phyloP scores from a whole-genome alignment of 2,888 invertebrate species.

The Chloroclysta siterata region DNA sequence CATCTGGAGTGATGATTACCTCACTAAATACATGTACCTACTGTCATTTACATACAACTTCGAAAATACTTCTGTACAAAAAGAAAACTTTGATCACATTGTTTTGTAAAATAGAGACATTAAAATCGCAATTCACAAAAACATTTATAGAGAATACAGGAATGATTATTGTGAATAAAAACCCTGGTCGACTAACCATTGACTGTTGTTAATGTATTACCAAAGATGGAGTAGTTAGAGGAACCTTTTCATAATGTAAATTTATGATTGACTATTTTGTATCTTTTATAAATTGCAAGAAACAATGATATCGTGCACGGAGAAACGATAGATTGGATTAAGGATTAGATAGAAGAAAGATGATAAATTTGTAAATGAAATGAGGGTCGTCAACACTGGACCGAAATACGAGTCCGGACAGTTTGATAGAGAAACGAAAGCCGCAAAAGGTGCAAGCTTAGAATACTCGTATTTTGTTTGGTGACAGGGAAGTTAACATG shows the following conservation, averaged over 20 bases:
- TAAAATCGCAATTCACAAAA: conserved; percentile 37
- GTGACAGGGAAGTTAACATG: conserved; percentile 22
- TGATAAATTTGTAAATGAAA: conserved; percentile 43
- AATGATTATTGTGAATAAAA: conserved; percentile 58
- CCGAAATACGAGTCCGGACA: conserved; percentile 24
- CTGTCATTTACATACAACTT: conserved; percentile 18
- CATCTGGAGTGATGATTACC: conserved; percentile 17
- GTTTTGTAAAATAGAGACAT: conserved; percentile 41
- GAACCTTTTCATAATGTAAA: conserved; percentile 73
- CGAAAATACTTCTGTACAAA: conserved; percentile 26
- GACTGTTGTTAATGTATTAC: conserved; percentile 79
- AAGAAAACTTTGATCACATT: conserved; percentile 35
- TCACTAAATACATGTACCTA: conserved; percentile 4
- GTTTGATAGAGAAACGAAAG: conserved; percentile 21
- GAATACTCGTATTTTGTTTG: conserved; percentile 28
- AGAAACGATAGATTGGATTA: conserved; percentile 74
- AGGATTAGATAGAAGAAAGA: conserved; percentile 71
- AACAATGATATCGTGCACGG: conserved; percentile 72
- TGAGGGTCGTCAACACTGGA: conserved; percentile 29
- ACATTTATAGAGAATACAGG: conserved; percentile 55
- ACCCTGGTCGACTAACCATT: conserved; percentile 68
- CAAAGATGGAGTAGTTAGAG: conserved; percentile 78
- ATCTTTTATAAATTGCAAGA: conserved; percentile 79
- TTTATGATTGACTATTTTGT: conserved; percentile 79
- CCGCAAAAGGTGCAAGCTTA: conserved; percentile 14